Percentiles rank a stretch among this genome's conserved stretches.
Conservation (phyloP, 2,888 invertebrate species). For the Cyaniris semiargus region DNA sequence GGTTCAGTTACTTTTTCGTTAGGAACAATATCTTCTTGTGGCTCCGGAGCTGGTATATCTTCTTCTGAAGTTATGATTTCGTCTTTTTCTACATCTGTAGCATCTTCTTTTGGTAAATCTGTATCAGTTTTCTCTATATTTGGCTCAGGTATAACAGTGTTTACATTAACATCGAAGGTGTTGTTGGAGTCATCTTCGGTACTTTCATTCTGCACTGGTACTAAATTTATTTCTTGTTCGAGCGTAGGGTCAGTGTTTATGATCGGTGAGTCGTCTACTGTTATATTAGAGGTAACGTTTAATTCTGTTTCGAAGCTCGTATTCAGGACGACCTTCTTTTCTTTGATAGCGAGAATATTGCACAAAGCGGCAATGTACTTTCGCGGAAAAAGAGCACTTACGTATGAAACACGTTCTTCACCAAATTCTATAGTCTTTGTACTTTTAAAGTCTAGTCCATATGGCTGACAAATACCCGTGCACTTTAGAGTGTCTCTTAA, state of each 20-base stretch:
- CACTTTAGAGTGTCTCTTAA: conserved; percentile 82
- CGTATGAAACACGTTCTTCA: conserved; percentile 77
- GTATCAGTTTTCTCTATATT: conserved; percentile 52
- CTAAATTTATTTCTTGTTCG: conserved; percentile 63
- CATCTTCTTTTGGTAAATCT: conserved; percentile 60
- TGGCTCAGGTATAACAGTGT: conserved; percentile 50
- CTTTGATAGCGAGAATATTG: conserved; percentile 85
- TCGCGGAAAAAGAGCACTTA: conserved; percentile 82
- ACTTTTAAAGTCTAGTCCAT: conserved; percentile 82
- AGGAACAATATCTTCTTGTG: conserved; percentile 47
- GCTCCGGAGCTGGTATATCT: conserved; percentile 53
- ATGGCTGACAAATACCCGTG: conserved; percentile 81
- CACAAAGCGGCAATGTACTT: conserved; percentile 89
- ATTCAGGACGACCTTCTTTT: conserved; percentile 84
- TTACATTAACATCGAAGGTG: conserved; percentile 58
- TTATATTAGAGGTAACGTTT: conserved; percentile 72
- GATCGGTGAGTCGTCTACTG: conserved; percentile 62
- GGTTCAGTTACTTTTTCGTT: conserved; percentile 50
- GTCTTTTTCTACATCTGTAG: conserved; percentile 54
- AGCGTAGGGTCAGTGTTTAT: conserved; percentile 59
- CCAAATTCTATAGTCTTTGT: conserved; percentile 75
- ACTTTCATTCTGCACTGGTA: conserved; percentile 59
- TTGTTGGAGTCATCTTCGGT: conserved; percentile 61
- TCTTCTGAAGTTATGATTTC: conserved; percentile 50
- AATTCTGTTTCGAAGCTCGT: conserved; percentile 79